These are phyloP conservation scores for Pseudeuparius sepicola DNA, from an alignment of 2,888 invertebrate species.

Conservation along the genomic window DNA sequence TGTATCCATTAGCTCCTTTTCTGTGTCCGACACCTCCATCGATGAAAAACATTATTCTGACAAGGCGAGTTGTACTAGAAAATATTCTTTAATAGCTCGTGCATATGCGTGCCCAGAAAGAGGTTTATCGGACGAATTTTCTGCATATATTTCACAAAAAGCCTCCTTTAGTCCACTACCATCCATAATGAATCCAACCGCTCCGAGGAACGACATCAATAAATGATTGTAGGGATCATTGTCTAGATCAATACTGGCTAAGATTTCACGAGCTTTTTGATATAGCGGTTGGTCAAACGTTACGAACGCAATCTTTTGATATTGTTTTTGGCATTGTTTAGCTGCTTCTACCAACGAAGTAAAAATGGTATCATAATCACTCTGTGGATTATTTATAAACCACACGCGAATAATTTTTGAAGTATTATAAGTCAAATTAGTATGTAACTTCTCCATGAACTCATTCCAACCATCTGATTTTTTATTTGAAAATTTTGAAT, in stretches of 20 bases:
- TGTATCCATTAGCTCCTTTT: constrained; percentile 22
- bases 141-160: no score
- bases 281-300: constrained; percentile 29
- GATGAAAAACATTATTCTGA: constrained; percentile 22
- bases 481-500: no score
- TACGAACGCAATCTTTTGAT: constrained; percentile 19
- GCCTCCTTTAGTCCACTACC: no score
- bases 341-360: constrained; percentile 25
- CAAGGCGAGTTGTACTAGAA: constrained; percentile 25
- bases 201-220: no score
- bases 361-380: constrained; percentile 27
- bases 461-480: constrained; percentile 27
- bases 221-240: constrained; percentile 21
- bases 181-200: no score
- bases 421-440: constrained; percentile 20
- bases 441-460: constrained; percentile 22
- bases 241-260: constrained; percentile 22
- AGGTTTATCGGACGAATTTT: no score
- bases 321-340: constrained; percentile 15
- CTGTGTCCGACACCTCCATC: constrained; percentile 20
- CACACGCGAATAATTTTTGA: constrained; percentile 27
- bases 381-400: constrained; percentile 28
- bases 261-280: constrained; percentile 27
- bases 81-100: constrained; percentile 26
- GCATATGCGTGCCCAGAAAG: no score